Conservation (phyloP, 2,113 vertebrate genomes). For the Centropristis striata region DNA sequence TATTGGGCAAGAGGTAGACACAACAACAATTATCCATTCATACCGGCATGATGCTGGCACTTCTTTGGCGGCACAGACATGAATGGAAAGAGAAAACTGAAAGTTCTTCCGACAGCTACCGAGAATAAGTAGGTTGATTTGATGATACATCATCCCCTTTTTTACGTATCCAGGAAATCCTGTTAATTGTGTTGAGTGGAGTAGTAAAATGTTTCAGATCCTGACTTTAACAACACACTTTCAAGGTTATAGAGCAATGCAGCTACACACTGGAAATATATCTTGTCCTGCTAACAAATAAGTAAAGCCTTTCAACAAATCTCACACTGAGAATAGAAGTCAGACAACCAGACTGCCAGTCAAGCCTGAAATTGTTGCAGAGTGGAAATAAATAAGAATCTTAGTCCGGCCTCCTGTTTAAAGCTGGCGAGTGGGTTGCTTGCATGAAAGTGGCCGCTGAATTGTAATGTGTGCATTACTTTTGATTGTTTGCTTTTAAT, state of each 20-base stretch:
- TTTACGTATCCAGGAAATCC: conserved; percentile 12
- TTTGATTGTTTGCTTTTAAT: conserved; percentile 42
- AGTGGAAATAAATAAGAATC: conserved; percentile 19
- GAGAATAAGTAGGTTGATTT: conserved; percentile 13
- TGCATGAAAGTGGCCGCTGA: not conserved
- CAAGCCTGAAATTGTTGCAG: not conserved
- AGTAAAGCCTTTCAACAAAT: not conserved
- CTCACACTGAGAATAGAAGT: not conserved
- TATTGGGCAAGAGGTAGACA: conserved; percentile 45
- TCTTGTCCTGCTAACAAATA: not conserved
- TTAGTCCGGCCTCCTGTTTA: not conserved
- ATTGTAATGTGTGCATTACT: not conserved
- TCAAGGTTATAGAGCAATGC: not conserved
- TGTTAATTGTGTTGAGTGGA: conserved; percentile 12
- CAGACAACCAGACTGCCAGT: not conserved
- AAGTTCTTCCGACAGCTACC: conserved; percentile 27
- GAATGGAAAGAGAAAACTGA: conserved; percentile 49
- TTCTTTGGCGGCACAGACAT: conserved; percentile 36
- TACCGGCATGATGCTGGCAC: conserved; percentile 42
- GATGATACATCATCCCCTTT: conserved; percentile 27
- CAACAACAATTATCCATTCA: conserved; percentile 65
- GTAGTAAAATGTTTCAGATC: not conserved
- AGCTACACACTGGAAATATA: not conserved
- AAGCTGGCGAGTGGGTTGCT: not conserved
- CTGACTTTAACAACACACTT: not conserved